Percentiles rank a stretch among this genome's conserved stretches.
Evolutionary conservation across 2,113 vertebrate genomes (phyloP).

Genomic region (Excalfactoria chinensis): DNA sequence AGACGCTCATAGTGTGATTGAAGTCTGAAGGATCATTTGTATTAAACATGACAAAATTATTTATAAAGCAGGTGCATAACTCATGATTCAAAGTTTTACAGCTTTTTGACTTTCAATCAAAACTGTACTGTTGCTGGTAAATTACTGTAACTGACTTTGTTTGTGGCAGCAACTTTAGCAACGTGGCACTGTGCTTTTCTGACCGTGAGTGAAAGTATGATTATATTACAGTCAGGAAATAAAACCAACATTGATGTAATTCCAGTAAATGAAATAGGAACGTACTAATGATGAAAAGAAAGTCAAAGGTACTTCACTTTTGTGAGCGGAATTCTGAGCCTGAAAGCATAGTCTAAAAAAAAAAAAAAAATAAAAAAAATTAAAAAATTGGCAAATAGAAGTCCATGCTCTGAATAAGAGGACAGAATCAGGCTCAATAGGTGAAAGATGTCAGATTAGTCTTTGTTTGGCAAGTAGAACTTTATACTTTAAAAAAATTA

Average conservation of each 20-base stretch:
- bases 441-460: neutral
- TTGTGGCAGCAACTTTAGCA: neutral
- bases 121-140: constrained; percentile 3
- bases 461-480: neutral
- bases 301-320: neutral
- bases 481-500: neutral
- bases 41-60: constrained; percentile 30
- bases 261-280: neutral
- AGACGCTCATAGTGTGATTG: neutral
- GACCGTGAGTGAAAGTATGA: neutral
- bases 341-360: neutral
- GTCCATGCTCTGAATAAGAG: neutral
- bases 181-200: neutral
- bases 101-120: constrained; percentile 35
- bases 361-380: too few relatives aligned
- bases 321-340: neutral
- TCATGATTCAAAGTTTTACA: neutral
- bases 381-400: neutral
- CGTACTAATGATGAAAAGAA: neutral
- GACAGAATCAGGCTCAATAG: neutral
- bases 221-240: neutral
- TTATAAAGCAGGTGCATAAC: constrained; percentile 11
- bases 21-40: constrained; percentile 36
- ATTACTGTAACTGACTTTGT: neutral
- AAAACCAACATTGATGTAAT: neutral